A percentile compares a stretch with the other conserved stretches of the same genome.
Conservation (phyloP, 2,113 vertebrate genomes). For the Phylloscopus trochiloides region DNA sequence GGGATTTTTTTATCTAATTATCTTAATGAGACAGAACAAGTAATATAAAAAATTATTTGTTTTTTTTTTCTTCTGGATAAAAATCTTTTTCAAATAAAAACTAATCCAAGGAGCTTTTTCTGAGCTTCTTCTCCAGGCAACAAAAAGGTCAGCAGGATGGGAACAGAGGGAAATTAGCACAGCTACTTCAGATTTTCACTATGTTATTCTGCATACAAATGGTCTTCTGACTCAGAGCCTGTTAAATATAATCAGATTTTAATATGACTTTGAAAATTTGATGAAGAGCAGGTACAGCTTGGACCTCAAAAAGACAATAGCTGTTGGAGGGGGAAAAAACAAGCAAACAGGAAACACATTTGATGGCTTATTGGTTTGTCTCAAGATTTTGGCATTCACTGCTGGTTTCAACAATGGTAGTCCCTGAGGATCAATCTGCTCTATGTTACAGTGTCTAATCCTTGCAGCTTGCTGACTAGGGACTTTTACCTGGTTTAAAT, state of each 20-base stretch:
- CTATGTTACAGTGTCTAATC: background rate
- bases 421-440: background rate
- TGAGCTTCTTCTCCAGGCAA: background rate
- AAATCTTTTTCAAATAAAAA: background rate
- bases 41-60: background rate
- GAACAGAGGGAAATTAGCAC: background rate
- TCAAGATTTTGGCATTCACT: background rate
- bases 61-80: background rate
- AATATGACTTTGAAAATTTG: background rate
- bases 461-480: background rate
- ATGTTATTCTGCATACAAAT: background rate
- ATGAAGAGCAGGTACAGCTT: background rate
- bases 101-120: background rate
- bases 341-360: background rate
- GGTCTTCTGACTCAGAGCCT: background rate
- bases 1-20: background rate
- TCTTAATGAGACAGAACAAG: background rate
- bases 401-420: background rate
- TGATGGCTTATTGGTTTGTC: background rate
- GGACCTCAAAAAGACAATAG: background rate
- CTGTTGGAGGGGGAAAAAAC: rapidly evolving
- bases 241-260: background rate
- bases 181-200: background rate
- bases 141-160: background rate
- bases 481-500: background rate